Base-by-base conservation (phyloP, 2,888 invertebrate species). In the Drosophila macrospina region DNA sequence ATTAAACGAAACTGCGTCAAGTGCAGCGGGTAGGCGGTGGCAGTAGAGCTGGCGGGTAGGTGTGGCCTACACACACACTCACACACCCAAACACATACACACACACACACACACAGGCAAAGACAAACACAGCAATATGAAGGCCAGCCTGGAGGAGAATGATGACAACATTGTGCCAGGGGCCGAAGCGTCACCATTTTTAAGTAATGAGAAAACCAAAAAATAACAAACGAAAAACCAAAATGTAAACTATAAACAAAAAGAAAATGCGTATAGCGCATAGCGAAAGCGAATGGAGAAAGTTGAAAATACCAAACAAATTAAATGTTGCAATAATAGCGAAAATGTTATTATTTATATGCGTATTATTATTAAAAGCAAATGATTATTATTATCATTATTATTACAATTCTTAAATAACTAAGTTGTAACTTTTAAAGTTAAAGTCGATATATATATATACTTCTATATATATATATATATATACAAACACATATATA, bases 301-400 rank as follows among this genome's bases (percentile, higher is more conserved):
- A 44, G 55, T 55, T 32, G 34, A 42, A 54, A 42, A 42, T 24
- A 41, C 41, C 41, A 41, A 52, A 30, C 30, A 47, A 45, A 72
- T 45, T 57, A 79, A 70, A 64, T 78, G 79, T 84, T 83, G 86
- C 83, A 89, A 83, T 81, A 81, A 86, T 89, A 88, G 84, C 84
- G 67, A 87, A 87, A 88, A 86, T 89, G 86, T 87, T 85, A 89
- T 88, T 79, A 85, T 87, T 87, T 88, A 68, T 69, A 78, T 86
- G 61, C 74, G 80, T 78, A 84, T 83, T 83, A 54, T 54, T 54
- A 85, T 79, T 73, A 76, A 51, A 74, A 72, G 68, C 64, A 68
- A 87, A 84, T 71, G 71, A 81, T 75, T 67, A 84, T 84, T 70
- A 75, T 75, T 41, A 78, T 62, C 37, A 78, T 61, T 67, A 79